phyloP scores from a whole-genome alignment of 2,888 invertebrate genomes.

The Orthonevra nobilis region DNA sequence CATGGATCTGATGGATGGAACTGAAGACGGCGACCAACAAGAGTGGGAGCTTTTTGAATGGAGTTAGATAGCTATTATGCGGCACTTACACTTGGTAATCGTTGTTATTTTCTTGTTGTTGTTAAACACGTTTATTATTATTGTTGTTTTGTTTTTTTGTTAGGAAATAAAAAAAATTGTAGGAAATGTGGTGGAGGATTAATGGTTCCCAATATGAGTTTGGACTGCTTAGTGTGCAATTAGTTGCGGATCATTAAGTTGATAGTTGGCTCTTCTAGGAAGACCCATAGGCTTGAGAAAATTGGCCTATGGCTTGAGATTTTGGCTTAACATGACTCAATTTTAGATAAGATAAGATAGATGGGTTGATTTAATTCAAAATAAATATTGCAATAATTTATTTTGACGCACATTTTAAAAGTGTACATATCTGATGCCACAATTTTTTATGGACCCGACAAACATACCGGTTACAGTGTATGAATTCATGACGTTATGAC shows the following conservation, averaged over 20 bases:
- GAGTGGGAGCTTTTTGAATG: conserved; percentile 34
- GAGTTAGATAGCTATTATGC: conserved; percentile 55
- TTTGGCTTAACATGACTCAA: no score
- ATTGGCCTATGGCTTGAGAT: no score
- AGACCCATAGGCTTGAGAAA: neutral
- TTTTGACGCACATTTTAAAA: no score
- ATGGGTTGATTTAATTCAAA: no score
- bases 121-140: conserved; percentile 44
- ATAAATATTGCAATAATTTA: no score
- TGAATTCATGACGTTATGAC: no score
- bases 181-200: conserved; percentile 39
- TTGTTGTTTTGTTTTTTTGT: conserved; percentile 16
- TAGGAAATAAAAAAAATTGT: conserved; percentile 20
- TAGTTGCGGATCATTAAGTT: conserved; percentile 56
- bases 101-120: conserved; percentile 12
- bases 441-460: no score
- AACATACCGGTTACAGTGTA: no score
- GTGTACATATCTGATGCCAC: no score
- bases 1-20: no score
- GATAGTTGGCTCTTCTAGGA: conserved; percentile 22
- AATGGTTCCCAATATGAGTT: conserved; percentile 42
- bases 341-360: no score
- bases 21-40: no score
- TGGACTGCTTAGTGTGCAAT: conserved; percentile 49
- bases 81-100: conserved; percentile 61